Base-by-base conservation (phyloP, 2,797 vertebrate genomes). In the Phoxinus dragarum region DNA sequence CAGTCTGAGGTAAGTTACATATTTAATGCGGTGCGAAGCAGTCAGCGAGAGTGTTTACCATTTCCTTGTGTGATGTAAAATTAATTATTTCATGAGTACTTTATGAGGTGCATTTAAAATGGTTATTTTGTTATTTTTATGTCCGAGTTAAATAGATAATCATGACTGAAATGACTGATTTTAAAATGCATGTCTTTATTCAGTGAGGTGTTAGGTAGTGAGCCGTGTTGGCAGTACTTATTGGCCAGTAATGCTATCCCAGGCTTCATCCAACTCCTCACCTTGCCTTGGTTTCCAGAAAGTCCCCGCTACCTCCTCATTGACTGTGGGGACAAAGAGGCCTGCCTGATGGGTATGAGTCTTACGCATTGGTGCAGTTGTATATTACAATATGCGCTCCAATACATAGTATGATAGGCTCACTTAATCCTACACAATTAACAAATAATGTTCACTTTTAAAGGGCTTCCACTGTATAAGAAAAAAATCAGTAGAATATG, bases 291-390 rank as follows among this genome's bases (percentile, higher is more conserved):
- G 96, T 93, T 97, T 86, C 97, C 97, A 6, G 97, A 99, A 91
- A 98, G 97, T 86, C 97, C 97, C 14, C 95, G 97, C n/a, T 98
- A 97, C 88, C 94, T 99, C 84, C 94, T 99, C 88, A 97, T 97
- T 38, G 97, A 99, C 93, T 56, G 90, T 61, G 96, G 95, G 31
- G 96, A 99, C 88, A 94, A 96, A 42, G 94, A 96, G 27, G 95
- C 95, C 85, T 98, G 97, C 88, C 86, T 96, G 56, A 90, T 93
- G 8, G 97, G 97, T 99, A 89, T 84, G 85, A 88, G 36, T 47
- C 79, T 36, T 78, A 10, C 6, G 16, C 27, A 61, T 82, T 47
- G 14, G 4, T 42, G 40, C 8, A 42, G 14, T 27, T 42, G 54
- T 61, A 52, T 76, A 76, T 76, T 56, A 0, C 5, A 56, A n/a